phyloP scores from a whole-genome alignment of 2,888 invertebrate genomes.

The Callinectes sapidus region DNA sequence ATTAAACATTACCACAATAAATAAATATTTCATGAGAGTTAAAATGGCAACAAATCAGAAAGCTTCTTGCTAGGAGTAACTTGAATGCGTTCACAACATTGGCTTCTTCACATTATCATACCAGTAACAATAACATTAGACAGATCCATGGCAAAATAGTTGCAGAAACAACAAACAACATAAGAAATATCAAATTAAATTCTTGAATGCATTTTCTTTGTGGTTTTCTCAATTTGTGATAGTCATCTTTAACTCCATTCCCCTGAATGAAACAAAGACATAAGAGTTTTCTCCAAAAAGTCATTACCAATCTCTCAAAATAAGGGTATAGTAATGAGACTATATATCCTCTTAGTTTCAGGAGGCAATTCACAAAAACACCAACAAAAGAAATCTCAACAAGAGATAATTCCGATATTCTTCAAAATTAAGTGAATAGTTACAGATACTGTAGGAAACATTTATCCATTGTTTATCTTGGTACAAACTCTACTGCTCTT shows the following conservation, averaged over 20 bases:
- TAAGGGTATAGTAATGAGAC: too few species aligned
- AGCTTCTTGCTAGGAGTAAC: neutral
- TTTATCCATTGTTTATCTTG: neutral
- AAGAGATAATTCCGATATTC: too few species aligned
- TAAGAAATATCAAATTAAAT: neutral
- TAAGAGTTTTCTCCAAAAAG: neutral
- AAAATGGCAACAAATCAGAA: neutral
- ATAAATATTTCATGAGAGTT: neutral
- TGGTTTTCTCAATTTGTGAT: neutral
- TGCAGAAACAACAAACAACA: neutral
- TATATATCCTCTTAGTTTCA: too few species aligned
- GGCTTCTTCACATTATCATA: neutral
- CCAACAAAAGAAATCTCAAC: too few species aligned
- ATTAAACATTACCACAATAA: too few species aligned
- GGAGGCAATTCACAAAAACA: too few species aligned
- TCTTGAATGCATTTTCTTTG: neutral
- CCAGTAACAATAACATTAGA: neutral
- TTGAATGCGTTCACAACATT: neutral
- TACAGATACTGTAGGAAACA: neutral
- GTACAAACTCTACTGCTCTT: neutral
- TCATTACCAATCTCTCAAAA: too few species aligned
- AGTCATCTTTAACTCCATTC: neutral
- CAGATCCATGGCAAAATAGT: neutral
- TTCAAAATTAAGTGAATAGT: too few species aligned
- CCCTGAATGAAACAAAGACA: neutral